Percentiles rank a stretch among this genome's conserved stretches.
Evolutionary conservation across 2,113 vertebrate genomes (phyloP).

Genomic region (Oenanthe oenanthe): DNA sequence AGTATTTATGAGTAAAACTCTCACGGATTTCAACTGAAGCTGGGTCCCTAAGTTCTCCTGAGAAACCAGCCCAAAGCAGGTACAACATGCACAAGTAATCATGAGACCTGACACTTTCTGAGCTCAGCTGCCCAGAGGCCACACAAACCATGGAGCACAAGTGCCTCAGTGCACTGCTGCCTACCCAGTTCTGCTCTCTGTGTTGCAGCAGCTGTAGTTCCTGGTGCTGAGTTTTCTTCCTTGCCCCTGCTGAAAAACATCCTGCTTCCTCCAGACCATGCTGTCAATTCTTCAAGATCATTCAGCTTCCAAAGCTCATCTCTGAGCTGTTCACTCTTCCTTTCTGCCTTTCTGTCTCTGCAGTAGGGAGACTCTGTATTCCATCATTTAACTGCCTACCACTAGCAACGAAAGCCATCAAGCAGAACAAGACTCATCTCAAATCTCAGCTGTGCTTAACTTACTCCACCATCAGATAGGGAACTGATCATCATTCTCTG

Average conservation of each 20-base stretch:
- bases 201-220: background rate
- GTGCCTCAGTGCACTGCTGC: background rate
- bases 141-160: background rate
- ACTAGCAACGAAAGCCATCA: background rate
- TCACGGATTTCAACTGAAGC: background rate
- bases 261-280: background rate
- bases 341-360: background rate
- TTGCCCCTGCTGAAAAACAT: background rate
- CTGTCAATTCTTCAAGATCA: background rate
- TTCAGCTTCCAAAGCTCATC: background rate
- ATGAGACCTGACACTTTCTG: fast-evolving
- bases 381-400: background rate
- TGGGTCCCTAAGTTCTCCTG: background rate
- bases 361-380: background rate
- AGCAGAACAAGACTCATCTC: background rate
- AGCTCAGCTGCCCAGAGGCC: background rate
- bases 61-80: background rate
- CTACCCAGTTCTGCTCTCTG: background rate
- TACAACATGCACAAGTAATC: background rate
- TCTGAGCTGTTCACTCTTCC: background rate
- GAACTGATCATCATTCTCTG: background rate
- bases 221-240: background rate
- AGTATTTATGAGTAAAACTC: background rate
- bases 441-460: background rate
- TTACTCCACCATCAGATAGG: background rate